Conservation (phyloP, 1,140 invertebrate species). For the Cherax destructor region DNA sequence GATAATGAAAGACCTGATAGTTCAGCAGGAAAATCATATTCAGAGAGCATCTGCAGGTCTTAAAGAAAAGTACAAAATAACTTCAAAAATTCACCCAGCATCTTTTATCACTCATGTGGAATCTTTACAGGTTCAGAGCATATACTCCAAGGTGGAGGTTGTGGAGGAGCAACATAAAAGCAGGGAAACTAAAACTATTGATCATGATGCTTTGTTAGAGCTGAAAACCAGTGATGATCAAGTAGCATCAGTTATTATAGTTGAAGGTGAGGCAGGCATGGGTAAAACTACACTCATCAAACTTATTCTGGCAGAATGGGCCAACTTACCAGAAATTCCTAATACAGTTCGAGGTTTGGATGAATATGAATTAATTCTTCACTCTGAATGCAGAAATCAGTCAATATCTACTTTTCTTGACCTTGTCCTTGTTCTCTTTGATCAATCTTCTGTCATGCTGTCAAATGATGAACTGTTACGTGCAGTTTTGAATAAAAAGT, state of each 20-base stretch:
- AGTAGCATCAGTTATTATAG: background rate
- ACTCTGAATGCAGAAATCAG: slow-evolving; percentile 4
- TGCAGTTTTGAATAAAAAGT: background rate
- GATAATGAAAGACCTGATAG: background rate
- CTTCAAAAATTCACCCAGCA: background rate
- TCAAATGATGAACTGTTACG: background rate
- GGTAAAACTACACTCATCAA: background rate
- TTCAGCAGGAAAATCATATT: background rate
- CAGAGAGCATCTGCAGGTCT: background rate
- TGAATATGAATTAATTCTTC: background rate
- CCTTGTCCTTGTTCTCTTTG: background rate
- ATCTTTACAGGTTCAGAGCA: background rate
- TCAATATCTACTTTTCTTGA: background rate
- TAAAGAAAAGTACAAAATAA: background rate
- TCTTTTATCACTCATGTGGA: background rate
- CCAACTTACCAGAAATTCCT: background rate
- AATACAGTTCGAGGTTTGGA: background rate
- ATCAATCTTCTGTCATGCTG: background rate
- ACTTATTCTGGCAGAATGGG: slow-evolving; percentile 1
- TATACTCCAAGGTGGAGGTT: background rate
- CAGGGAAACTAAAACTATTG: background rate
- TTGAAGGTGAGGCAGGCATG: background rate
- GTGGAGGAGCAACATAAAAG: background rate
- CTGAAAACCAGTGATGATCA: background rate
- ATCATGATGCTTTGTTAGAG: background rate